These are phyloP conservation scores for Crotalus horridus DNA, from an alignment of 2,113 vertebrate genomes.

Conservation along the genomic window DNA sequence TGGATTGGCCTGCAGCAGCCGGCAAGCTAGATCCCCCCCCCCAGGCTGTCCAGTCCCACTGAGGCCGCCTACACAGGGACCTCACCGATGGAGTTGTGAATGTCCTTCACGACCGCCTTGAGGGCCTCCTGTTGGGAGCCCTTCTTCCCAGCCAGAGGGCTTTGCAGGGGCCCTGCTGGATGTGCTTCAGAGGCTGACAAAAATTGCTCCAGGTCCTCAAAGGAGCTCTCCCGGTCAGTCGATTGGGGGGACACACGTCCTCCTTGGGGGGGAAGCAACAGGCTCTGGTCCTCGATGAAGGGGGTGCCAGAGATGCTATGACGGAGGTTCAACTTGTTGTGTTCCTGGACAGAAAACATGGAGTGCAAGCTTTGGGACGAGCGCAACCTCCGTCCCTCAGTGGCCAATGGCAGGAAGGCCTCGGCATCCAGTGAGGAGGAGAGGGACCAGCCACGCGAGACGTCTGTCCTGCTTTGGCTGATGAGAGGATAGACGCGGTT, in stretches of 20 bases:
- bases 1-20: background rate
- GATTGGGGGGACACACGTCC: background rate
- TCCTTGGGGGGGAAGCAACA: background rate
- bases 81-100: conserved; percentile 88
- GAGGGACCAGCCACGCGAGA: conserved; percentile 25
- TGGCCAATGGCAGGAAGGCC: conserved; percentile 7
- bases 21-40: background rate
- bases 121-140: conserved; percentile 73
- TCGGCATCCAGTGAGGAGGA: conserved; percentile 38
- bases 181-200: conserved; percentile 71
- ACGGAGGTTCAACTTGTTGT: conserved; percentile 7
- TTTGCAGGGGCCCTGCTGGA: conserved; percentile 1
- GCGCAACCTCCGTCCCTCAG: conserved; percentile 60
- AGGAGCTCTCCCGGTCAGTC: conserved; percentile 83
- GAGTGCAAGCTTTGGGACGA: conserved; percentile 77
- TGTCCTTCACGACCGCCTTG: conserved; percentile 79
- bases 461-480: conserved; percentile 37
- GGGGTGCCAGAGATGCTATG: conserved; percentile 61
- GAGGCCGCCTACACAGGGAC: background rate
- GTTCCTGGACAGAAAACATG: conserved; percentile 67
- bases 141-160: conserved; percentile 54
- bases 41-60: accelerated
- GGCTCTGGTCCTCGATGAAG: conserved; percentile 30
- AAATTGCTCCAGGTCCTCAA: conserved; percentile 89
- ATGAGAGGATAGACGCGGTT: conserved; percentile 80